Conservation (phyloP, 1,140 invertebrate species). For the Steinernema feltiae region DNA sequence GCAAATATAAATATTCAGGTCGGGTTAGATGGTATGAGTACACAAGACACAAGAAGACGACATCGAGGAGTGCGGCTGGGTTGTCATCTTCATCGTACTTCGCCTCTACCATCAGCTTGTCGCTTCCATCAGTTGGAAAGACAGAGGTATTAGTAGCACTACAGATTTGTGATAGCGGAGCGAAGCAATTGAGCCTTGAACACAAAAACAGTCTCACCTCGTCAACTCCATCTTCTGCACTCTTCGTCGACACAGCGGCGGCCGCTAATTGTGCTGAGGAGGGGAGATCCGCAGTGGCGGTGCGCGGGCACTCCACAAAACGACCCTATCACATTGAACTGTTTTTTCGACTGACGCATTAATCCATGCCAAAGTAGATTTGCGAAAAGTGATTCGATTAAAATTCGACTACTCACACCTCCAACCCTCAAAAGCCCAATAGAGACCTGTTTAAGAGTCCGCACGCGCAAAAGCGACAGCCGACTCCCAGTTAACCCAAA, state of each 20-base stretch:
- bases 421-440: neutral
- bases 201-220: too few species aligned
- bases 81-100: neutral
- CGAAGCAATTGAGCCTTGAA: too few species aligned
- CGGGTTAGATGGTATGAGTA: slow-evolving; percentile 13
- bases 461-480: neutral
- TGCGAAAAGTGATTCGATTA: slow-evolving; percentile 14
- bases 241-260: too few species aligned
- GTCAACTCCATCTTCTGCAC: too few species aligned
- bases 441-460: slow-evolving; percentile 2
- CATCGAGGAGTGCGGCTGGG: neutral
- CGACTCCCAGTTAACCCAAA: neutral
- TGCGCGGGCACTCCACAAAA: slow-evolving; percentile 3
- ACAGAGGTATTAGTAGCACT: too few species aligned
- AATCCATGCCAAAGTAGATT: slow-evolving; percentile 15
- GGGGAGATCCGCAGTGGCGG: neutral
- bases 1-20: slow-evolving; percentile 15
- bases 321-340: slow-evolving; percentile 5
- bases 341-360: slow-evolving; percentile 11
- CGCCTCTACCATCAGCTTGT: neutral
- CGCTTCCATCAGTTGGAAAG: too few species aligned
- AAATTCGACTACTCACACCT: neutral
- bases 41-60: neutral
- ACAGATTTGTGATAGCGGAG: too few species aligned
- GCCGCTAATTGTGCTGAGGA: neutral